Conservation (phyloP, 2,113 vertebrate genomes). For the Isurus oxyrinchus region DNA sequence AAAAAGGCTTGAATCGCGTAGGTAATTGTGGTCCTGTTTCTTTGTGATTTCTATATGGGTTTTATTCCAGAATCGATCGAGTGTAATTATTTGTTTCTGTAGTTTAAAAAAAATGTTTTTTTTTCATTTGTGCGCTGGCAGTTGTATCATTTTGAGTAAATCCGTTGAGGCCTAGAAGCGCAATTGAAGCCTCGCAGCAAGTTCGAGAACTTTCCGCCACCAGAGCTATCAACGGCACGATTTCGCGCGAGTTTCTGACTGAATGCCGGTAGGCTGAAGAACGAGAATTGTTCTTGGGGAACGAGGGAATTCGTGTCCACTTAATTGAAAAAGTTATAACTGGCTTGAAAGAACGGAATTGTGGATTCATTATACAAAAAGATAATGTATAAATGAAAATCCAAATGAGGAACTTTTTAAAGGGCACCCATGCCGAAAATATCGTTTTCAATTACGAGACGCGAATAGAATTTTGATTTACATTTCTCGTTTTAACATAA, state of each 20-base stretch:
- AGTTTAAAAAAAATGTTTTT: neutral
- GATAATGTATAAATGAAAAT: neutral
- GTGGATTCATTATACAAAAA: neutral
- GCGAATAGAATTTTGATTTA: neutral
- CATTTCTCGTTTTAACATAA: neutral
- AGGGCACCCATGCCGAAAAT: neutral
- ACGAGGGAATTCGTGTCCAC: neutral
- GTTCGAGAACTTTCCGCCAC: constrained; percentile 29
- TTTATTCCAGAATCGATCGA: neutral
- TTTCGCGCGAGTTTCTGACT: neutral
- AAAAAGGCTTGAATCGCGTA: neutral
- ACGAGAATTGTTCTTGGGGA: neutral
- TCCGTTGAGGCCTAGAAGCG: neutral
- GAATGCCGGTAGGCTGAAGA: neutral
- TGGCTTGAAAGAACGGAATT: neutral
- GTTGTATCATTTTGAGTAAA: neutral
- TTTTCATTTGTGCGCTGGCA: neutral
- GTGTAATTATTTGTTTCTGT: neutral
- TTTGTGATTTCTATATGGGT: neutral
- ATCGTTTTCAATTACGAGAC: neutral
- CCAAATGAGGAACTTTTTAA: neutral
- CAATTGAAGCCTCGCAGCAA: constrained; percentile 11
- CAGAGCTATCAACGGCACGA: neutral
- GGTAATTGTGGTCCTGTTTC: neutral
- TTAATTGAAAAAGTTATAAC: neutral